Base-by-base conservation (phyloP, 2,888 invertebrate species). In the Phaonia tiefii region DNA sequence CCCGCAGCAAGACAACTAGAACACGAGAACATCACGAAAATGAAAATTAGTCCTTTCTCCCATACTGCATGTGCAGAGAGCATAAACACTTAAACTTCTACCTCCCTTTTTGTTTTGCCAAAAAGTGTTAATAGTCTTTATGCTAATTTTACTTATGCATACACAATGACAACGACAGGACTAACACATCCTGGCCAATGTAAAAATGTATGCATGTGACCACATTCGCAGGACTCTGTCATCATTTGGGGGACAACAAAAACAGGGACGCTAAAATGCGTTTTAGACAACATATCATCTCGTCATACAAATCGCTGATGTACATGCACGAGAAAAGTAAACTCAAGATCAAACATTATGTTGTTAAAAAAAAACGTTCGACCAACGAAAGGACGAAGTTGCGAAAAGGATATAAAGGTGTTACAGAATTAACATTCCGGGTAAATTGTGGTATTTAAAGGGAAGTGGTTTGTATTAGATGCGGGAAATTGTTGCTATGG, bases 321-420 rank as follows among this genome's bases (percentile, higher is more conserved):
- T 20, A 5, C 49, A 49, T 8, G 3, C 1, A 17, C 1, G 17
- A 20, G n/a, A 2, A 2, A n/a, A 37, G 5, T 37, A 7, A 7
- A 7, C 10, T 37, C 37, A 37, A 10, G 5, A 7, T 37, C 5
- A 37, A 37, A 37, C 37, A 37, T 10, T 37, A n/a, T 44, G 44
- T n/a, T 44, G 44, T 44, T 2, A 13, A 2, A 8, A 17, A 8
- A 49, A 67, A 66, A 66, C 70, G 39, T 49, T n/a, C n/a, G n/a
- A n/a, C n/a, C n/a, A n/a, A n/a, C 49, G 70, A 67, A 72, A 79
- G 71, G 58, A 66, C 31, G 31, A 31, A 71, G 75, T 51, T 75
- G 67, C 31, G 69, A 69, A 39, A 60, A 65, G 76, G 31, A 51
- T 42, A n/a, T 25, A 37, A 63, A 60, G 51, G 67, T 63, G 69